Base-by-base conservation (phyloP, 2,797 vertebrate genomes). In the Botia kubotai region DNA sequence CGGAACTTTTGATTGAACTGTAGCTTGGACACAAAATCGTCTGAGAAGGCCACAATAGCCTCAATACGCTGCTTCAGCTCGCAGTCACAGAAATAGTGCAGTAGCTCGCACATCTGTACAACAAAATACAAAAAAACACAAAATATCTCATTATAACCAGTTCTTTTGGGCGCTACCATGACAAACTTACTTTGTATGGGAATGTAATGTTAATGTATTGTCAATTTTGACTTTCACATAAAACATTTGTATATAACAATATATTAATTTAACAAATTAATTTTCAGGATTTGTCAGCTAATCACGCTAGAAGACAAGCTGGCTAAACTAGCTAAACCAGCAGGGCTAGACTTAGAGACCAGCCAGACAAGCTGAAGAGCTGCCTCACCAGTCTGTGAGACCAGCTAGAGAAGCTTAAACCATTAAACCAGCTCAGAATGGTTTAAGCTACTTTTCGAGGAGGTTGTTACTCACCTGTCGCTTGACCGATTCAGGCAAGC, bases 41-140 rank as follows among this genome's bases (percentile, higher is more conserved):
- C 98, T 0, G 98, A 97, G 86, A 99, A 99, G 0, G 97, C 97
- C 83, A 97, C 97, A 26, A 98, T 99, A 84, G 98, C 95, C 91
- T 99, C 98, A 82, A 99, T 97, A 60, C 98, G 95, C 39, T 99
- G 98, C 89, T 97, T 97, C 75, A 99, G 93, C 88, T 99, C 98
- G 82, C 98, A 99, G 93, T 99, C 98, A 85, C 98, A 99, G 93
- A 99, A 98, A 83, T 98, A 98, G 93, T 96, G 97, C 60, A 99
- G 96, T 70, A 99, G 95, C 89, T 98, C 96, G 57, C 98, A 99
- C 97, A 99, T 98, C 98, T 99, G 92, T 19, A 72, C 29, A 72
- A 72, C 33, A 83, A 72, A n/a, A n/a, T n/a, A 80, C 53, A 79
- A 71, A 53, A 26, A 67, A 63, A 60, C 55, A 71, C 6, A 0